Evolutionary conservation across 2,113 vertebrate genomes (phyloP), one percentile per base, ranked within the genome.

Genomic region (Megalops atlanticus): DNA sequence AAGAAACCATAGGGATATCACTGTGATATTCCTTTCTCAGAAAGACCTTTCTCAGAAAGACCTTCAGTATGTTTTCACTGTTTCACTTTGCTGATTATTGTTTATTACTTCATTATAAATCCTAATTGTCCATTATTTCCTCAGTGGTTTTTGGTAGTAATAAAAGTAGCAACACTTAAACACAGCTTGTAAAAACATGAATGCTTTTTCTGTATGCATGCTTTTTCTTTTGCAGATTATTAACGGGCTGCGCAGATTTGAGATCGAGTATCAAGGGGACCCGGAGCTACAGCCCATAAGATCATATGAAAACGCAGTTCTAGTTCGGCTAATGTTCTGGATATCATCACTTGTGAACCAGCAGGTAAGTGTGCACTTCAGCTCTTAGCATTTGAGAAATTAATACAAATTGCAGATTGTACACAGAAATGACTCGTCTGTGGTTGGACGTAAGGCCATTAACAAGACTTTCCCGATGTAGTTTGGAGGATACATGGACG

Each of bases 241-340:
- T 11, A 99, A 96, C 0, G 98, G 97, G 11, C 89, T 96, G 14
- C 94, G 98, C 0, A 90, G 89, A 83, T 99, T 99, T 81, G 95
- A 98, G 38, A 88, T 99, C 0, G 92, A 87, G 18, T 99, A 98
- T 12, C 96, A 95, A 12, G 98, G 98, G 0, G 98, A 99, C 70
- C 89, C 93, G 0, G 98, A 99, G 86, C 95, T 99, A 0, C 98
- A 99, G 93, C 98, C 97, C 8, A 98, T 99, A 79, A 90, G 98
- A 24, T 99, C 96, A 89, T 99, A 96, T 0, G 98, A 99, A 86
- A 98, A 86, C 0, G 92, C 97, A 0, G 74, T 95, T 18, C 93
- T 99, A 41, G 98, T 99, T 5, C 93, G 97, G 0, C 76, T 95
- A 0, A 87, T 99, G 0, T 99, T 95, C 88, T 88, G 85, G 52